Conservation (phyloP, 2,888 invertebrate species). For the Lasioglossum morio region DNA sequence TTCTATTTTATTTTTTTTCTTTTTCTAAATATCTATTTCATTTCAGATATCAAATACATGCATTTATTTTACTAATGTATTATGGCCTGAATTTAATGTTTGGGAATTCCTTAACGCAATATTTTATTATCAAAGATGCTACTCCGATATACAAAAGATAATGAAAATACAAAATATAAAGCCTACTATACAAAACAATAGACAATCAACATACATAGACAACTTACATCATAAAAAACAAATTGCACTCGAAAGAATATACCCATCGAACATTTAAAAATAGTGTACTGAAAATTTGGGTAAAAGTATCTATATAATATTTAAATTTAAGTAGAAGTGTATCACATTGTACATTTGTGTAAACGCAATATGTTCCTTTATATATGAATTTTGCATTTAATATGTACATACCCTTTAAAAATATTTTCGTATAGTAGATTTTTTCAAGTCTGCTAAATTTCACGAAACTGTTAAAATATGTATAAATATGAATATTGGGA, state of each 20-base stretch:
- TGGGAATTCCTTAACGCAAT: slow-evolving; percentile 96
- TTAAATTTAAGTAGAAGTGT: slow-evolving; percentile 8
- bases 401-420: slow-evolving; percentile 26
- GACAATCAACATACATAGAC: slow-evolving; percentile 72
- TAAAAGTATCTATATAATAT: slow-evolving; percentile 11
- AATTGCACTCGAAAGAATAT: slow-evolving; percentile 63
- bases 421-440: slow-evolving; percentile 24
- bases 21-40: slow-evolving; percentile 14
- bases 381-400: slow-evolving; percentile 31
- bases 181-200: slow-evolving; percentile 64
- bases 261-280: slow-evolving; percentile 33
- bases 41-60: slow-evolving; percentile 91
- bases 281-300: neutral
- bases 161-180: slow-evolving; percentile 59
- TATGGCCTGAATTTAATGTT: slow-evolving; percentile 98
- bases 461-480: slow-evolving; percentile 10
- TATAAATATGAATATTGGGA: slow-evolving; percentile 19
- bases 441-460: neutral
- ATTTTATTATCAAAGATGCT: slow-evolving; percentile 92
- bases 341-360: slow-evolving; percentile 17
- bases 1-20: neutral
- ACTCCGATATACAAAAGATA: slow-evolving; percentile 70
- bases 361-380: slow-evolving; percentile 6
- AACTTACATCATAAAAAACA: slow-evolving; percentile 74
- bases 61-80: slow-evolving; percentile 93